phyloP scores from a whole-genome alignment of 37 sponge, comb jelly and placozoan species.

The Halichondria panicea region DNA sequence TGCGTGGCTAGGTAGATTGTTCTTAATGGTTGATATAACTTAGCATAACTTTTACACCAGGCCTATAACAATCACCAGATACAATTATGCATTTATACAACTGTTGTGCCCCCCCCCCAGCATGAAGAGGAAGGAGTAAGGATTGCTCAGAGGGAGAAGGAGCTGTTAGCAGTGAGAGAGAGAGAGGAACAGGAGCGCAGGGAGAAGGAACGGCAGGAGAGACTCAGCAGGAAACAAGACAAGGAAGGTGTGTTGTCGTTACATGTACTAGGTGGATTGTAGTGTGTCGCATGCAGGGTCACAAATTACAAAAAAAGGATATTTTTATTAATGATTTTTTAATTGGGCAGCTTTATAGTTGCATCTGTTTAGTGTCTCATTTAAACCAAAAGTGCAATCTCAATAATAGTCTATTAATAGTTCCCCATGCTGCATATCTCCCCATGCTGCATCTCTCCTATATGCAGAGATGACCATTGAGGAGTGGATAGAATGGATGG shows the following conservation, averaged over 20 bases:
- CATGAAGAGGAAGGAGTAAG: slow-evolving; percentile 33
- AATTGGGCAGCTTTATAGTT: too few species aligned
- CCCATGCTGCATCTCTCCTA: neutral
- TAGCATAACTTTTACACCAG: too few species aligned
- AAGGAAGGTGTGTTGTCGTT: slow-evolving; percentile 1
- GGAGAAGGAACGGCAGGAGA: slow-evolving; percentile 38
- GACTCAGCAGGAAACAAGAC: neutral
- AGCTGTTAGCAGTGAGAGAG: slow-evolving; percentile 26
- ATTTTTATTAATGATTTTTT: too few species aligned
- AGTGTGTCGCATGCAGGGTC: neutral
- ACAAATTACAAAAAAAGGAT: too few species aligned
- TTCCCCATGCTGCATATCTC: neutral
- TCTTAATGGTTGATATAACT: too few species aligned
- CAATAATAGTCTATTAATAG: too few species aligned
- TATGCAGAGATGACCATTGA: slow-evolving; percentile 60
- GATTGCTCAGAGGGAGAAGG: slow-evolving; percentile 43
- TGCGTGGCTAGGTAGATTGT: too few species aligned
- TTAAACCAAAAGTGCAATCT: too few species aligned
- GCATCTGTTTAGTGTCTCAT: too few species aligned
- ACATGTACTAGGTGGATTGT: neutral
- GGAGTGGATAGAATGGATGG: slow-evolving; percentile 72
- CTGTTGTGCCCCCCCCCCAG: too few species aligned
- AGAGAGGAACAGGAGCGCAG: slow-evolving; percentile 28
- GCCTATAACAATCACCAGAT: too few species aligned
- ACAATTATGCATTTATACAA: too few species aligned